Evolutionary conservation across 2,113 vertebrate genomes (phyloP).

Genomic region (Gallinago undulata): DNA sequence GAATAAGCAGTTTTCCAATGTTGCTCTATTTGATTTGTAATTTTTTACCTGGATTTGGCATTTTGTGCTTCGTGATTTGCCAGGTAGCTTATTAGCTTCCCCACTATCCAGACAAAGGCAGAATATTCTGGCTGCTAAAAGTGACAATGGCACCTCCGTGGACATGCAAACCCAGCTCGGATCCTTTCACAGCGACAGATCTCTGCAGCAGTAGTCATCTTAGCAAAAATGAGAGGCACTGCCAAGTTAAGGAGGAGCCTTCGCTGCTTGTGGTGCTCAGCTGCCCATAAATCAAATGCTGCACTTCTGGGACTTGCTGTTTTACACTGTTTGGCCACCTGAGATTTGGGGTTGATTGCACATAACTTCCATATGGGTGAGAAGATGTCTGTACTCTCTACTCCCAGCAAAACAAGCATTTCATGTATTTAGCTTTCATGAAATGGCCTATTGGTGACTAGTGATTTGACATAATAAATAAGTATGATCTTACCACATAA

Average conservation of each 20-base stretch:
- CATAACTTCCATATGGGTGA: not conserved
- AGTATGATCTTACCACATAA: not conserved
- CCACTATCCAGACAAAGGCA: not conserved
- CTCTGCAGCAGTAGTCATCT: not conserved
- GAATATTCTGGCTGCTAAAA: not conserved
- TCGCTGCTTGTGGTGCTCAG: not conserved
- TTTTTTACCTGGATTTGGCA: not conserved
- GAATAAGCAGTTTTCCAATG: not conserved
- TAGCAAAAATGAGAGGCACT: not conserved
- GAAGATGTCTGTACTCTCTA: not conserved
- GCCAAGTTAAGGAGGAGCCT: conserved; percentile 13
- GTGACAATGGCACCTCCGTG: not conserved
- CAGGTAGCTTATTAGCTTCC: not conserved
- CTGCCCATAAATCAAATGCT: conserved; percentile 16
- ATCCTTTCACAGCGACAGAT: not conserved
- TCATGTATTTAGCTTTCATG: not conserved
- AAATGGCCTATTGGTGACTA: not conserved
- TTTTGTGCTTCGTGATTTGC: not conserved
- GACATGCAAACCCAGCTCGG: not conserved
- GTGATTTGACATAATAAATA: not conserved
- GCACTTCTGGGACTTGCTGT: not conserved
- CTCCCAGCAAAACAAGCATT: not conserved
- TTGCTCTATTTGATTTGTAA: not conserved
- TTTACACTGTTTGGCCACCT: not conserved
- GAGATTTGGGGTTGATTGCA: not conserved